A percentile compares a stretch with the other conserved stretches of the same genome.
Conservation (phyloP, 2,113 vertebrate species). For the Ciconia stormi region DNA sequence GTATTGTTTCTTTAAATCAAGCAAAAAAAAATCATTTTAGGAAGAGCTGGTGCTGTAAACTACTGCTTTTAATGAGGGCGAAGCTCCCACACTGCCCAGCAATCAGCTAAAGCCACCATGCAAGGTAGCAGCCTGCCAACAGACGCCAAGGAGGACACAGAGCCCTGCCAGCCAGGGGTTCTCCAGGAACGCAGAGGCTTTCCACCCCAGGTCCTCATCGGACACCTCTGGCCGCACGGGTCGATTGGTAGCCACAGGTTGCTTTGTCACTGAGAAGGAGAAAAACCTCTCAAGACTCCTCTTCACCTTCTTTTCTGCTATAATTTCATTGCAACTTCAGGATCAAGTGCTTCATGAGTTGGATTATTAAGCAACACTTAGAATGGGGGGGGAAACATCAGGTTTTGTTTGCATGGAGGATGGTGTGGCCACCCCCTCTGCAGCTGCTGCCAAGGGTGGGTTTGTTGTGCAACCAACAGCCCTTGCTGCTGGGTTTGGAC, state of each 20-base stretch:
- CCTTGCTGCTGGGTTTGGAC: not conserved
- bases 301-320: not conserved
- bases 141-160: not conserved
- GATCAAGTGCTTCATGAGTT: not conserved
- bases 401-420: fast-evolving
- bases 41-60: not conserved
- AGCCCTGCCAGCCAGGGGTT: not conserved
- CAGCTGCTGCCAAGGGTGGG: not conserved
- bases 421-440: not conserved
- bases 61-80: not conserved
- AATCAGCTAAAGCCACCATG: not conserved
- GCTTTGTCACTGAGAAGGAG: not conserved
- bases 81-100: not conserved
- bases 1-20: not conserved
- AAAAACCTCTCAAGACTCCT: not conserved
- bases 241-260: not conserved
- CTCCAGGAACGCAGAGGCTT: not conserved
- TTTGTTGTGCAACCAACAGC: not conserved
- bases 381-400: fast-evolving
- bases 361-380: not conserved
- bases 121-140: not conserved
- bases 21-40: not conserved
- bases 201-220: not conserved
- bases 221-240: not conserved
- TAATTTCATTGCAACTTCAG: not conserved